These are phyloP conservation scores for Percopsis omiscomaycus DNA, from an alignment of 2,797 vertebrate genomes.

Conservation along the genomic window DNA sequence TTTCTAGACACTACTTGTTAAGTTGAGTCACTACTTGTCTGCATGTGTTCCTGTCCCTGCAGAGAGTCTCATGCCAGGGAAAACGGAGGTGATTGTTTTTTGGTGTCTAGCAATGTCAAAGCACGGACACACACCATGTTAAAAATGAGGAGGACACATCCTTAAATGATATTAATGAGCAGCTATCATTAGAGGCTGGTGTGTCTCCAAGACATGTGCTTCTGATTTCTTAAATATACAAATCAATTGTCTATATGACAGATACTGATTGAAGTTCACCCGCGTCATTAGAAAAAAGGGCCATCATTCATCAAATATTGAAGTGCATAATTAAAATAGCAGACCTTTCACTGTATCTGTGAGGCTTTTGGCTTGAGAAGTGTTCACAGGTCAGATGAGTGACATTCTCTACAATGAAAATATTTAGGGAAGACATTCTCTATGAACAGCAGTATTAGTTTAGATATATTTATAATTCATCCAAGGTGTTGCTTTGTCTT, in stretches of 20 bases:
- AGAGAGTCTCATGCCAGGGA: slow-evolving; percentile 69
- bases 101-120: slow-evolving; percentile 59
- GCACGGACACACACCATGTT: slow-evolving; percentile 32
- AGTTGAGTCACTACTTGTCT: slow-evolving; percentile 66
- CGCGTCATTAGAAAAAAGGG: slow-evolving; percentile 20
- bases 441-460: background rate
- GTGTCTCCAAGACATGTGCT: slow-evolving; percentile 21
- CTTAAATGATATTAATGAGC: slow-evolving; percentile 51
- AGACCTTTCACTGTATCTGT: background rate
- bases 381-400: background rate
- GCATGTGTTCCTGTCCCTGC: slow-evolving; percentile 56
- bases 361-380: background rate
- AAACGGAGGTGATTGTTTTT: slow-evolving; percentile 56
- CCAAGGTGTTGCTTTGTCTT: background rate
- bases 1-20: slow-evolving; percentile 55
- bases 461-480: background rate
- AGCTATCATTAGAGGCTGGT: slow-evolving; percentile 24
- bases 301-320: background rate
- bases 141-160: slow-evolving; percentile 35
- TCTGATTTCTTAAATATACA: slow-evolving; percentile 17
- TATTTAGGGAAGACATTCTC: background rate
- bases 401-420: background rate
- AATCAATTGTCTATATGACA: slow-evolving; percentile 6
- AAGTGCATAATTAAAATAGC: background rate
- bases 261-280: slow-evolving; percentile 9